Evolutionary conservation across 2,113 vertebrate species (phyloP).

Genomic region (Andinoacara biseriatus): DNA sequence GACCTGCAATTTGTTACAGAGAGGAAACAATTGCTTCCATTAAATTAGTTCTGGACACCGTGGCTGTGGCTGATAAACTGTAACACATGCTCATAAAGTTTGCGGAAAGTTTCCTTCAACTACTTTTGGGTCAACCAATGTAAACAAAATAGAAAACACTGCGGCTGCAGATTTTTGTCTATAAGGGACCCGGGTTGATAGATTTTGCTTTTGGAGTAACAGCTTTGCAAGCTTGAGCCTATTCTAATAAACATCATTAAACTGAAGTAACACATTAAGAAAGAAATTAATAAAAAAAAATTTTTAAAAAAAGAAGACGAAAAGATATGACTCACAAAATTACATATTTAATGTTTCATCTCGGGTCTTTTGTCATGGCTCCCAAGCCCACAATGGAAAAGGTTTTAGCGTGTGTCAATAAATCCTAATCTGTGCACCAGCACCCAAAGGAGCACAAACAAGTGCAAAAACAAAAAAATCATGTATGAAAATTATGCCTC

Average conservation of each 20-base stretch:
- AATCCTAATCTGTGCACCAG: conserved; percentile 40
- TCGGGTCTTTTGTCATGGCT: conserved; percentile 7
- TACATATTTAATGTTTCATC: neutral
- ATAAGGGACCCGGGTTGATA: neutral
- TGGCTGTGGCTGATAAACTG: neutral
- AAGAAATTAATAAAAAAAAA: neutral
- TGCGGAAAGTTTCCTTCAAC: neutral
- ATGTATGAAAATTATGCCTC: conserved; percentile 6
- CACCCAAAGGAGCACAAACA: neutral
- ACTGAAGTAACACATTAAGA: conserved; percentile 2
- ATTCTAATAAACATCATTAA: conserved; percentile 18
- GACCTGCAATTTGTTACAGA: conserved; percentile 47
- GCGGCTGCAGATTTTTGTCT: neutral
- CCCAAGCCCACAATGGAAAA: conserved; percentile 23
- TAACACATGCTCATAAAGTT: conserved; percentile 7
- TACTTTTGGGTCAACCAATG: neutral
- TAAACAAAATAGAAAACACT: neutral
- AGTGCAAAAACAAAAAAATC: neutral
- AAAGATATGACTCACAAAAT: neutral
- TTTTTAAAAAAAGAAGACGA: neutral
- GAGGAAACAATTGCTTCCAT: conserved; percentile 30
- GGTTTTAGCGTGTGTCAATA: conserved; percentile 28
- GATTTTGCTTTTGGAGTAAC: conserved; percentile 9
- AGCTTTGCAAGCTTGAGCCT: conserved; percentile 12
- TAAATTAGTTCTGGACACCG: conserved; percentile 20